These are phyloP conservation scores for Notamacropus eugenii DNA, from an alignment of 2,797 vertebrate genomes.

Conservation along the genomic window DNA sequence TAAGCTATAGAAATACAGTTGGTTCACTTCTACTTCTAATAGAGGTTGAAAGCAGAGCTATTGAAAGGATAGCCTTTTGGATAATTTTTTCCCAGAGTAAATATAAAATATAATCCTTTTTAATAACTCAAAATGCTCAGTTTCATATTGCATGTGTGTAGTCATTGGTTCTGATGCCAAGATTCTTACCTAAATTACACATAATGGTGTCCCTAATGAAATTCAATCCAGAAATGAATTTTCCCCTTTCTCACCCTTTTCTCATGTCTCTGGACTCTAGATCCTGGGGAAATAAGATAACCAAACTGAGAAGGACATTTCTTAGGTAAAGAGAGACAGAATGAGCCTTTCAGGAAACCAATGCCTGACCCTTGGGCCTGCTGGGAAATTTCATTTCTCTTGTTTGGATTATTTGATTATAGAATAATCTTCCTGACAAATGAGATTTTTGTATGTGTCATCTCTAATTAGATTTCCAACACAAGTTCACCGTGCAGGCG, in stretches of 20 bases:
- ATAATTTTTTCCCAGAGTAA: slow-evolving; percentile 29
- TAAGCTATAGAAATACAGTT: background rate
- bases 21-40: background rate
- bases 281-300: background rate
- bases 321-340: slow-evolving; percentile 22
- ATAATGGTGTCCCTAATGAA: background rate
- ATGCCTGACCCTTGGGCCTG: background rate
- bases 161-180: background rate
- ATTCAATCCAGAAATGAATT: background rate
- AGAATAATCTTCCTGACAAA: slow-evolving; percentile 17
- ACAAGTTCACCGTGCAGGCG: slow-evolving; percentile 99
- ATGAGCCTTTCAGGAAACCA: slow-evolving; percentile 29
- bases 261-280: background rate
- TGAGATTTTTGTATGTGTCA: slow-evolving; percentile 49
- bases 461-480: slow-evolving; percentile 93
- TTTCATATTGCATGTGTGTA: background rate
- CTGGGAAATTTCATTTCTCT: slow-evolving; percentile 10
- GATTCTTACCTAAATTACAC: background rate
- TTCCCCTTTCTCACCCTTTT: background rate
- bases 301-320: background rate
- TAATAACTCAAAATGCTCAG: background rate
- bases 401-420: background rate
- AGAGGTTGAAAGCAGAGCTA: background rate
- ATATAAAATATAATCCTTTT: background rate
- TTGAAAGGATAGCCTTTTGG: slow-evolving; percentile 14